phyloP scores from a whole-genome alignment of 1,140 invertebrate genomes.

The Scaptomyza hsui region DNA sequence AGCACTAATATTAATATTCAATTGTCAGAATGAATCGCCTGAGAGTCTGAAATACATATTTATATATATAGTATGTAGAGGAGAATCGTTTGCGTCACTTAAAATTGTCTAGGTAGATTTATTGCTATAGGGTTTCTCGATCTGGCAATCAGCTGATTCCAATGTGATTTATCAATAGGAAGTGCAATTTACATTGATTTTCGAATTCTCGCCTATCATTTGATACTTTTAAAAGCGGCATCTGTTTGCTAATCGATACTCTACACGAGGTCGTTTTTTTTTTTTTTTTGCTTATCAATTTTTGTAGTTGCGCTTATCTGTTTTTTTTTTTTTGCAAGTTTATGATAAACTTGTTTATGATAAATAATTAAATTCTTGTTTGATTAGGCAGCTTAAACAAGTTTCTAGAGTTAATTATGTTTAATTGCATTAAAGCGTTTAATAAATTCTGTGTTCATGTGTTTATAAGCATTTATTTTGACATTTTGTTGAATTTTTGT shows the following conservation, averaged over 20 bases:
- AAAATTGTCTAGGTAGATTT: constrained; percentile 18
- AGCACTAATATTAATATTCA: constrained; percentile 29
- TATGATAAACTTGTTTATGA: constrained; percentile 19
- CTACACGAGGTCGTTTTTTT: constrained; percentile 25
- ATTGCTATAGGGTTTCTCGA: constrained; percentile 43
- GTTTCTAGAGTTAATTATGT: constrained; percentile 12
- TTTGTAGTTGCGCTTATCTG: constrained; percentile 25
- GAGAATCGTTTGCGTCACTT: constrained; percentile 33
- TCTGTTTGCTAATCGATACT: constrained; percentile 26
- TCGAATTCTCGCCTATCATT: constrained; percentile 10
- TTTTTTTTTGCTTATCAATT: constrained; percentile 27
- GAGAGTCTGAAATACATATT: background rate
- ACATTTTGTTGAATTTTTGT: background rate
- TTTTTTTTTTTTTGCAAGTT: background rate
- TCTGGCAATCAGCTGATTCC: constrained; percentile 26
- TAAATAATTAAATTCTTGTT: too few relatives aligned
- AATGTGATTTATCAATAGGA: background rate
- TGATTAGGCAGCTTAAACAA: constrained; percentile 13
- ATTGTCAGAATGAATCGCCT: constrained; percentile 7
- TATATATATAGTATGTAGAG: constrained; percentile 16
- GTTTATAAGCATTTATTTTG: background rate
- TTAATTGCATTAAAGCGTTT: background rate
- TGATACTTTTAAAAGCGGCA: constrained; percentile 4
- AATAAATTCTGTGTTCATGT: background rate
- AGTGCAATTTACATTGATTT: constrained; percentile 4